Evolutionary conservation across 2,888 invertebrate species (phyloP).

Genomic region (Ophion obscuratus): DNA sequence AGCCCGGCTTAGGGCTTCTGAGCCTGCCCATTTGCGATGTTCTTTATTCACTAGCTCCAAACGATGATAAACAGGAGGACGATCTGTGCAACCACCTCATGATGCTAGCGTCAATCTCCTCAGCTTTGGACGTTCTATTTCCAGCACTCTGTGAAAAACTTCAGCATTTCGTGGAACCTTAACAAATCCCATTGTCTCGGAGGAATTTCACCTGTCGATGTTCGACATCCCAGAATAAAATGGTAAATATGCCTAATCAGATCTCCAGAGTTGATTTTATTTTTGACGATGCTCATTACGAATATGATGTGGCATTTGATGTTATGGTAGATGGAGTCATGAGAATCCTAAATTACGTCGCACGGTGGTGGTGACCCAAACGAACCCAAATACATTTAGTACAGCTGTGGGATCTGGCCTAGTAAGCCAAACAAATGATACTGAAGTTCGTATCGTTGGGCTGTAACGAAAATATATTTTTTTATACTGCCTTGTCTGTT

Average conservation of each 20-base stretch:
- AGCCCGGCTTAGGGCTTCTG: conserved; percentile 9
- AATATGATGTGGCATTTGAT: background rate
- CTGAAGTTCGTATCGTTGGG: too few species aligned
- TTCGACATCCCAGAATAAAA: background rate
- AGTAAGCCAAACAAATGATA: too few species aligned
- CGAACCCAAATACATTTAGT: background rate
- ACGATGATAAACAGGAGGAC: conserved; percentile 2
- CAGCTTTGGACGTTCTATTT: background rate
- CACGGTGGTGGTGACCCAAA: background rate
- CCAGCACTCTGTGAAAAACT: background rate
- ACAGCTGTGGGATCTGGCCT: too few species aligned
- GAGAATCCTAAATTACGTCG: background rate
- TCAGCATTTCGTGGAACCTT: background rate
- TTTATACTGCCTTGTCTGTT: too few species aligned
- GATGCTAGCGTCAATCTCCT: background rate
- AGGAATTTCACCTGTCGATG: background rate
- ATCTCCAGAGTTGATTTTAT: background rate
- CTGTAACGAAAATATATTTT: too few species aligned
- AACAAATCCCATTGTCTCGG: background rate
- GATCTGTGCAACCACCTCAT: background rate
- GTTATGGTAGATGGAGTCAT: background rate
- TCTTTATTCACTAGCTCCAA: conserved; percentile 18
- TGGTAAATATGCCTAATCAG: background rate
- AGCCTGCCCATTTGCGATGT: conserved; percentile 19
- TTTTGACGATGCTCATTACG: too few species aligned